phyloP scores from a whole-genome alignment of 2,113 vertebrate species.

The Hymenochirus boettgeri region DNA sequence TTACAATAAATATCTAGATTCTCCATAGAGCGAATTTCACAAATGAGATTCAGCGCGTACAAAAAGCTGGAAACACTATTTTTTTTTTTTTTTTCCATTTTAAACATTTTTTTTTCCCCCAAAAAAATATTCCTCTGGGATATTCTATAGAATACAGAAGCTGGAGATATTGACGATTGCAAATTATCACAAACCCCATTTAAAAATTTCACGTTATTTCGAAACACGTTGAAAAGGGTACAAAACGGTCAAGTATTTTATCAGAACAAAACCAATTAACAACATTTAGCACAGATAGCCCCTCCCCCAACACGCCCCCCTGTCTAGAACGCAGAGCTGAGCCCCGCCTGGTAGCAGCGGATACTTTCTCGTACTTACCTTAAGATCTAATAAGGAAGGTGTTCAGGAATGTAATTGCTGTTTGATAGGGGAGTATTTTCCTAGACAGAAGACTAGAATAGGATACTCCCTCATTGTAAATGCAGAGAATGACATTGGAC shows the following conservation, averaged over 20 bases:
- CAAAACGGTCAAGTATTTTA: constrained; percentile 53
- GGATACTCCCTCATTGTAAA: too few relatives aligned
- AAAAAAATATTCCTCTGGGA: too few relatives aligned
- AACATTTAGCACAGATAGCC: constrained; percentile 55
- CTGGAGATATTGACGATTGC: constrained; percentile 62
- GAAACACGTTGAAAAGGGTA: constrained; percentile 60
- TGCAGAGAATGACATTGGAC: too few relatives aligned
- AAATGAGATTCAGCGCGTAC: constrained; percentile 65
- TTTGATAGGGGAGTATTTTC: too few relatives aligned
- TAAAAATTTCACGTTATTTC: constrained; percentile 71
- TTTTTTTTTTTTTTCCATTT: constrained; percentile 49
- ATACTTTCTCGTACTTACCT: too few relatives aligned
- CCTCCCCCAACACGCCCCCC: too few relatives aligned
- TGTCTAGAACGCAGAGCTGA: too few relatives aligned
- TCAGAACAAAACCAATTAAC: constrained; percentile 52
- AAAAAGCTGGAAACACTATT: constrained; percentile 71
- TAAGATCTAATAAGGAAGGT: too few relatives aligned
- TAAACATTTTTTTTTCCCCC: too few relatives aligned
- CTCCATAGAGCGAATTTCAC: constrained; percentile 63
- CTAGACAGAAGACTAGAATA: too few relatives aligned
- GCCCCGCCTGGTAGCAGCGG: too few relatives aligned
- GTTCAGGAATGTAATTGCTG: too few relatives aligned
- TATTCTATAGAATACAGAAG: constrained; percentile 50
- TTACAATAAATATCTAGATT: constrained; percentile 55
- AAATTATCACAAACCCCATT: constrained; percentile 68